A percentile compares a stretch with the other conserved stretches of the same genome.
Evolutionary conservation across 2,797 vertebrate genomes (phyloP).

Genomic region (Typhlichthys subterraneus): DNA sequence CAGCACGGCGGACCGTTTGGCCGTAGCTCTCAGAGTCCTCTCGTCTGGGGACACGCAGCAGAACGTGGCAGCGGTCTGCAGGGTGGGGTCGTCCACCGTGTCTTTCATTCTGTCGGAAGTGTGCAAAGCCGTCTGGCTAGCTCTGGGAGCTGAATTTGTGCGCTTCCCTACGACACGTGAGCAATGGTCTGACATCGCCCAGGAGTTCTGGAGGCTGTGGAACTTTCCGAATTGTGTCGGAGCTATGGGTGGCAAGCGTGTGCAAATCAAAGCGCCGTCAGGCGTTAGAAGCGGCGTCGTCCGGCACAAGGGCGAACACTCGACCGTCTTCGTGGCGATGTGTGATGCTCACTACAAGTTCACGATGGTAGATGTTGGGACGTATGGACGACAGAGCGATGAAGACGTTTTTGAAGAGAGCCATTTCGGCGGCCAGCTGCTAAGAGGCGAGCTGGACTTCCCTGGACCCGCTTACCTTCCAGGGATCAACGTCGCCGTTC

Average conservation of each 20-base stretch:
- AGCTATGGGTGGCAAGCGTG: not conserved
- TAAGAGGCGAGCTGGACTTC: not conserved
- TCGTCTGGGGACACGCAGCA: no score
- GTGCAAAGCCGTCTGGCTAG: conserved; percentile 14
- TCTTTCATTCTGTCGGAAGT: conserved; percentile 7
- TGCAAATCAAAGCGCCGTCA: conserved; percentile 5
- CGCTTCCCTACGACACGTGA: not conserved
- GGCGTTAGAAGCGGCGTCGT: not conserved
- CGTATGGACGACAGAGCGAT: not conserved
- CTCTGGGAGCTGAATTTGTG: conserved; percentile 11
- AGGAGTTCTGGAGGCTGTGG: conserved; percentile 6
- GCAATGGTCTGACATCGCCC: no score
- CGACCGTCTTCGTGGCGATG: not conserved
- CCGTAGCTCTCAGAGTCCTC: conserved; percentile 4
- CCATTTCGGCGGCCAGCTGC: not conserved
- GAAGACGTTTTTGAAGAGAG: conserved; percentile 2
- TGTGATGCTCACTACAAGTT: conserved; percentile 9
- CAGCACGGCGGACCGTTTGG: not conserved
- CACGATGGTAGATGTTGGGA: conserved; percentile 6
- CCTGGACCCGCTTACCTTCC: not conserved
- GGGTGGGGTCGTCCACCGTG: conserved; percentile 1
- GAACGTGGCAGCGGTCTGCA: conserved; percentile 7
- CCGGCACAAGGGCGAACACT: conserved; percentile 8
- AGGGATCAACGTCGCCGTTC: not conserved
- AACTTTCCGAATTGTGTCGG: conserved; percentile 13